Conservation (phyloP, 2,888 invertebrate species). For the Agrilus mali region DNA sequence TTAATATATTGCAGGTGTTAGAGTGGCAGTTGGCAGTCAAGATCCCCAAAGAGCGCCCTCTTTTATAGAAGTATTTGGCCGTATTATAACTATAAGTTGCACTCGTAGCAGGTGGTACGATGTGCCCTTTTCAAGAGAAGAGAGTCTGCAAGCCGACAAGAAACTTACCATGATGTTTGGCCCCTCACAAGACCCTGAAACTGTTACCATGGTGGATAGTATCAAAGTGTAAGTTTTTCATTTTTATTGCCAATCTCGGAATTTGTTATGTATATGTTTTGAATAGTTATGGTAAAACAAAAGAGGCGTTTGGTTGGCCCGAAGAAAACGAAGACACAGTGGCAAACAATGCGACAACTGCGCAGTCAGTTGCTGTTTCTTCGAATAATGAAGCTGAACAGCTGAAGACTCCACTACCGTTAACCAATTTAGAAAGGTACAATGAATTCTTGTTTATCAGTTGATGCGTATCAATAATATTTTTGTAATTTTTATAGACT, state of each 20-base stretch:
- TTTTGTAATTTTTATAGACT: conserved; percentile 34
- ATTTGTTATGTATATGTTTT: conserved; percentile 1
- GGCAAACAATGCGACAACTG: conserved; percentile 20
- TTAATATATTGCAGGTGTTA: conserved; percentile 50
- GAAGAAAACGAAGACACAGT: conserved; percentile 77
- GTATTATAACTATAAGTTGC: conserved; percentile 58
- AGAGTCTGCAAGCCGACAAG: conserved; percentile 85
- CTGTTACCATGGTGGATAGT: conserved; percentile 86
- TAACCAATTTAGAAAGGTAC: conserved; percentile 47
- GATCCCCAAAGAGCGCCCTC: conserved; percentile 67
- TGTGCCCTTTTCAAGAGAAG: conserved; percentile 86
- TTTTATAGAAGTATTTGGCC: conserved; percentile 62
- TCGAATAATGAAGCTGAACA: conserved; percentile 29
- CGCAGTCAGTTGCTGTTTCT: conserved; percentile 21
- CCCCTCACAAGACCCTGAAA: conserved; percentile 74
- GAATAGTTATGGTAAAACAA: conserved; percentile 77
- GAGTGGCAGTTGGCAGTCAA: conserved; percentile 77
- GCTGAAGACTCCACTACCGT: conserved; percentile 32
- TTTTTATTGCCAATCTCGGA: background rate
- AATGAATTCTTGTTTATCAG: conserved; percentile 6
- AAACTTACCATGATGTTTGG: conserved; percentile 74
- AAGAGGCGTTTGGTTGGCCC: conserved; percentile 94
- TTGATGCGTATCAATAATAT: background rate
- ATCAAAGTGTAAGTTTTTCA: conserved; percentile 56
- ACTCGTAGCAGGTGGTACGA: conserved; percentile 87